Conservation (phyloP, 1,140 invertebrate species). For the Meloidogyne exigua region DNA sequence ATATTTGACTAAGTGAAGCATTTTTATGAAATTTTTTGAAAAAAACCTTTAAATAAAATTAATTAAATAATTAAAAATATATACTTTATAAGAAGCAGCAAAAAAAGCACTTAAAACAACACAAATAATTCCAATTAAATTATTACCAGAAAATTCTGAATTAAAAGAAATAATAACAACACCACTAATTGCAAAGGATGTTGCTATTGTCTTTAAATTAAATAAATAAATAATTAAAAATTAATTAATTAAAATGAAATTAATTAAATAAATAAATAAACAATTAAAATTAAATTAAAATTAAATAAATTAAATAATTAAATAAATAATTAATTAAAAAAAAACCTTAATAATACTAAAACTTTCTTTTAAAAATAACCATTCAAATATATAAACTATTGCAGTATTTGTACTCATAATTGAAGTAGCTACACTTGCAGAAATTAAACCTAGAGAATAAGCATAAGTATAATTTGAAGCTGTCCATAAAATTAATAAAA, state of each 20-base stretch:
- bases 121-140: constrained; percentile 42
- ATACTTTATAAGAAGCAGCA: constrained; percentile 59
- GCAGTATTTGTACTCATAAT: constrained; percentile 56
- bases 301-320: too few relatives aligned
- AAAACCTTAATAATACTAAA: constrained; percentile 37
- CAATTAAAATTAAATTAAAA: constrained; percentile 17
- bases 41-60: constrained; percentile 38
- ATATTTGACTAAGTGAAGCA: constrained; percentile 60
- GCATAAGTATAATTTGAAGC: constrained; percentile 55
- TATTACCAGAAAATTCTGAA: constrained; percentile 44
- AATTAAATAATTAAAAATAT: constrained; percentile 17
- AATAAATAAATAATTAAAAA: background rate
- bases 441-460: constrained; percentile 48
- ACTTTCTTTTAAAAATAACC: constrained; percentile 28
- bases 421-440: constrained; percentile 50
- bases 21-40: constrained; percentile 53
- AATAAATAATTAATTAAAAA: background rate
- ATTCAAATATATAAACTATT: constrained; percentile 57
- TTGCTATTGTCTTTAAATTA: constrained; percentile 42
- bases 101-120: constrained; percentile 50
- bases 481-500: constrained; percentile 57
- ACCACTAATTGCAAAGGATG: constrained; percentile 52
- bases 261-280: too few relatives aligned
- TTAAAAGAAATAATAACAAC: constrained; percentile 58
- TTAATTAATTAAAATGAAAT: too few relatives aligned